phyloP scores from a whole-genome alignment of 2,113 vertebrate species.

The Misgurnus anguillicaudatus region DNA sequence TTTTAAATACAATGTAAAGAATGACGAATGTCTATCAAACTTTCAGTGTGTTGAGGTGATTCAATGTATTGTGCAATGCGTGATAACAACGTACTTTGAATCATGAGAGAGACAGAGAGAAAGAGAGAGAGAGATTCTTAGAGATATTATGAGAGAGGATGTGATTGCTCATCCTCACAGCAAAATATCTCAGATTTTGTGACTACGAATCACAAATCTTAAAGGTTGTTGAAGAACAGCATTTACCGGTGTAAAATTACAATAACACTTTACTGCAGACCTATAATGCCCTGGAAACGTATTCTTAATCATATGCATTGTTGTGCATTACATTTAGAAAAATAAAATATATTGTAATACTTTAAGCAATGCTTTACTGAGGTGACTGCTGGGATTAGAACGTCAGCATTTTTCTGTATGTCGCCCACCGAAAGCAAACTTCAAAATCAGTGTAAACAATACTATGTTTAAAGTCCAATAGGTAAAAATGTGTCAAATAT shows the following conservation, averaged over 20 bases:
- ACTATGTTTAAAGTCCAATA: constrained; percentile 2
- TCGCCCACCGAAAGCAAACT: background rate
- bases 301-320: no score
- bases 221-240: background rate
- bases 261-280: background rate
- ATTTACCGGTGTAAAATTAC: background rate
- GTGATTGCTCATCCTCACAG: constrained; percentile 1
- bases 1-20: background rate
- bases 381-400: background rate
- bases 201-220: background rate
- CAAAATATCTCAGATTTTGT: background rate
- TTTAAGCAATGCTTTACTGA: background rate
- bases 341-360: no score
- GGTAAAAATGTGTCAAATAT: background rate
- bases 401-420: background rate
- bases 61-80: background rate
- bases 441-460: constrained; percentile 7
- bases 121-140: constrained; percentile 5
- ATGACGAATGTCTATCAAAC: constrained; percentile 27
- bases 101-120: constrained; percentile 6
- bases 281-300: no score
- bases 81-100: background rate
- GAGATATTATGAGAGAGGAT: background rate
- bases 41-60: constrained; percentile 17
- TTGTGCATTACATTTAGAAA: no score